Evolutionary conservation across 2,113 vertebrate genomes (phyloP).

Genomic region (Scomber japonicus): DNA sequence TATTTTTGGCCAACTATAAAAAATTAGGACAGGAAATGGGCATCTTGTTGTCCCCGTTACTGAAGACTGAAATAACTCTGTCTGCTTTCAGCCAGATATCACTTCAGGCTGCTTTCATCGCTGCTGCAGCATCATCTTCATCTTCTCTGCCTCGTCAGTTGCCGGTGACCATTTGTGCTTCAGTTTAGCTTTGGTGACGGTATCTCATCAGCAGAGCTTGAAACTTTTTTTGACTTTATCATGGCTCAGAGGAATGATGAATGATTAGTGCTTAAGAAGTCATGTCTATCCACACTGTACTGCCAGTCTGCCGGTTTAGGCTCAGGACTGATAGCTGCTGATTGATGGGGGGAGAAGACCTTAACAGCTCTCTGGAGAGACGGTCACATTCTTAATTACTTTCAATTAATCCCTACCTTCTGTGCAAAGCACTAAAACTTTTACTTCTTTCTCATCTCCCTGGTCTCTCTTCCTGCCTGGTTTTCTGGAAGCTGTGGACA

Average conservation of each 20-base stretch:
- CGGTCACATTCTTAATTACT: constrained; percentile 70
- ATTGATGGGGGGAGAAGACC: constrained; percentile 53
- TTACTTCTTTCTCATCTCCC: constrained; percentile 30
- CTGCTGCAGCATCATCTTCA: not conserved
- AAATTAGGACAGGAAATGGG: not conserved
- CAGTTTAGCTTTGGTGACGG: constrained; percentile 39
- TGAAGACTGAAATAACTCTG: constrained; percentile 16
- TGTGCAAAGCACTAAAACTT: constrained; percentile 51
- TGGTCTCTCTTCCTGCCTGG: not conserved
- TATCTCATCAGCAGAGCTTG: constrained; percentile 59
- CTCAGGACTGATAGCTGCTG: constrained; percentile 40
- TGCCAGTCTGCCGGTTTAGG: constrained; percentile 44
- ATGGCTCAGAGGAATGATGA: constrained; percentile 48
- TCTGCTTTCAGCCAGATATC: not conserved
- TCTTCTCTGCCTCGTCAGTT: constrained; percentile 48
- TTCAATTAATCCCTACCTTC: constrained; percentile 67
- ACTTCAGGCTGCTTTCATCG: constrained; percentile 35
- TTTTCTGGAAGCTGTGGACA: not conserved
- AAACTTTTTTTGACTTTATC: constrained; percentile 65
- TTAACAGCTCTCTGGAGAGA: constrained; percentile 51
- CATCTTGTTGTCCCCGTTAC: not conserved
- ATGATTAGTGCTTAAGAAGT: constrained; percentile 62
- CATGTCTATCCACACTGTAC: constrained; percentile 53
- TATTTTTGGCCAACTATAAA: no score
- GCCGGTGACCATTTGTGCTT: constrained; percentile 27